phyloP scores from a whole-genome alignment of 2,113 vertebrate species.

The Tachysurus vachellii region DNA sequence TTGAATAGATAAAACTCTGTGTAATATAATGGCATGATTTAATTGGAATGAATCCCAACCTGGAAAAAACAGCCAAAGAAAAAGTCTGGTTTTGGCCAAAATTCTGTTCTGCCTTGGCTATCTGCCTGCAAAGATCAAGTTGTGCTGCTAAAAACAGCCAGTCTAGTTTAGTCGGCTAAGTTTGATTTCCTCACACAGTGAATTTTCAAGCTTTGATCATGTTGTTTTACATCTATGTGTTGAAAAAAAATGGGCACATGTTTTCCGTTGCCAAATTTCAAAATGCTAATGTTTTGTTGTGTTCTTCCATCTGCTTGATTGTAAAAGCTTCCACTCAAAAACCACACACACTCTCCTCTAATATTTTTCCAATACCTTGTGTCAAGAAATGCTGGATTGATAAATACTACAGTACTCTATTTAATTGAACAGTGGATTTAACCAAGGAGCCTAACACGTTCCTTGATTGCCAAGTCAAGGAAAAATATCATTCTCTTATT shows the following conservation, averaged over 20 bases:
- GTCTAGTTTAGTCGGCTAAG: background rate
- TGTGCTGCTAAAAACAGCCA: constrained; percentile 1
- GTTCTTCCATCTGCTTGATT: background rate
- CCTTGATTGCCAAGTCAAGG: background rate
- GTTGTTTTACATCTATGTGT: background rate
- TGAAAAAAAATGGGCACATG: background rate
- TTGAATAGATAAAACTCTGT: background rate
- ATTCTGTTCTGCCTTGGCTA: background rate
- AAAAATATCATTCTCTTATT: background rate
- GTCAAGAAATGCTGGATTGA: background rate
- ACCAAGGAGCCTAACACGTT: background rate
- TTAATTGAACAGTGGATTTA: background rate
- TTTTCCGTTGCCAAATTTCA: background rate
- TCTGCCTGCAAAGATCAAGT: background rate
- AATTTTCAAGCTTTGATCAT: background rate
- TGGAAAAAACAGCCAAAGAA: background rate
- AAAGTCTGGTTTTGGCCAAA: background rate
- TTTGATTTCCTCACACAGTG: background rate
- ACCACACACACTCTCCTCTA: background rate
- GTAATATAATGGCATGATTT: background rate
- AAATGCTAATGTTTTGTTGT: background rate
- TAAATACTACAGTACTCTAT: background rate
- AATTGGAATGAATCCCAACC: background rate
- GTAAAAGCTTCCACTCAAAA: background rate
- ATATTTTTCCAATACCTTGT: background rate